A percentile compares a stretch with the other conserved stretches of the same genome.
These are phyloP conservation scores for Caenorhabditis sp. DNA, from an alignment of 2,888 invertebrate genomes.

Conservation along the genomic window DNA sequence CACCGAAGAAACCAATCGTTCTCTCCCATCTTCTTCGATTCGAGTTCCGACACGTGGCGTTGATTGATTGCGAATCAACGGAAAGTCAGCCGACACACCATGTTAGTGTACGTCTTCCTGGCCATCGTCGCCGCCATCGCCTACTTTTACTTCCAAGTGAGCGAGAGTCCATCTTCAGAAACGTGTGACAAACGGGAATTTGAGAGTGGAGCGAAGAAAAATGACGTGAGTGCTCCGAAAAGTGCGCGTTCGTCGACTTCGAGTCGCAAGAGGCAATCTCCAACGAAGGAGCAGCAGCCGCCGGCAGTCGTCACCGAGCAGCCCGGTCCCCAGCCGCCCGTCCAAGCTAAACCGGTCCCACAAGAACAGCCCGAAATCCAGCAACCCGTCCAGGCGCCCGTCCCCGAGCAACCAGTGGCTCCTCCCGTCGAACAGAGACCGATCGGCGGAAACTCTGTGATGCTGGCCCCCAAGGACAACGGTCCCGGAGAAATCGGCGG, in stretches of 20 bases:
- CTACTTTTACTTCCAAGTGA: constrained; percentile 17
- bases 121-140: constrained; percentile 32
- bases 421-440: not conserved
- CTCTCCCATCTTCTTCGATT: too few species aligned
- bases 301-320: not conserved
- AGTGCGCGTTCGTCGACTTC: not conserved
- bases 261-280: not conserved
- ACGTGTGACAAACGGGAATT: not conserved
- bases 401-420: not conserved
- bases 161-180: not conserved
- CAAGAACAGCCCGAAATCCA: not conserved
- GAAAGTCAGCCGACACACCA: constrained; percentile 30
- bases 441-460: constrained; percentile 26
- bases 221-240: not conserved
- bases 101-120: constrained; percentile 40
- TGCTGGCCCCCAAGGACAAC: constrained; percentile 26
- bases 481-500: constrained; percentile 7
- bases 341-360: not conserved
- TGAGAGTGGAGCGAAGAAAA: not conserved
- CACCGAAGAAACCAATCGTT: not conserved
- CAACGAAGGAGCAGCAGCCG: not conserved
- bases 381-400: not conserved
- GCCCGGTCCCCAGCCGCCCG: not conserved
- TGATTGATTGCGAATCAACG: constrained; percentile 9
- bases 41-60: not conserved